Base-by-base conservation (phyloP, 2,888 invertebrate species). In the Serrognathus titanus region DNA sequence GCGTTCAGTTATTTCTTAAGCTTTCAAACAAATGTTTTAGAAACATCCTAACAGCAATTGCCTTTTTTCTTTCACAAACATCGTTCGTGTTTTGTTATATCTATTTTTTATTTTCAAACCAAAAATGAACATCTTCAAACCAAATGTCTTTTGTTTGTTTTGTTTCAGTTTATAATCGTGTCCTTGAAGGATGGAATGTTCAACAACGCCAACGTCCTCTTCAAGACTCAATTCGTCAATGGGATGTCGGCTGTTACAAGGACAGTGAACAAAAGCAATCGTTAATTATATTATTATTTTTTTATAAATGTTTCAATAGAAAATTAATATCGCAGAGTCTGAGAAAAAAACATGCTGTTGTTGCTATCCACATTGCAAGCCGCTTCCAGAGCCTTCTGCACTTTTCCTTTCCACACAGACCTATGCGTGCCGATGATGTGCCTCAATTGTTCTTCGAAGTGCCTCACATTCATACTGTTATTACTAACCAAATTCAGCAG, bases 121-220 rank as follows among this genome's bases (percentile, higher is more conserved):
- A 16, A 43, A 43, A 2, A 16, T 43, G 16, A 16, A 16, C 2
- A 16, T 12, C 40, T 11, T 39, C n/a, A n/a, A n/a, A n/a, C n/a
- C n/a, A n/a, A n/a, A n/a, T n/a, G n/a, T n/a, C n/a, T n/a, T n/a
- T n/a, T n/a, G n/a, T n/a, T 20, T 39, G 10, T 47, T 67, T 58
- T 71, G 58, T 83, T 82, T 5, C 87, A 98, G 89, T 99, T 99
- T 78, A 92, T 99, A 66, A 90, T 99, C 61, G 99, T 99, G 1
- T 98, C 98, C 0, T 82, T 99, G 46, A 99, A 99, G 75, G 97
- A 99, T 77, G 98, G 98, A 31, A 98, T 99, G 95, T 99, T 98
- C 81, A 96, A 93, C 79, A 97, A 99, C 79, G 98, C 99, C 0
- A 98, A 99, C 79, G 97, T 98, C 20, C 78, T 99, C 53, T 99